Conservation (phyloP, 2,888 invertebrate genomes). For the Stramonita haemastoma region DNA sequence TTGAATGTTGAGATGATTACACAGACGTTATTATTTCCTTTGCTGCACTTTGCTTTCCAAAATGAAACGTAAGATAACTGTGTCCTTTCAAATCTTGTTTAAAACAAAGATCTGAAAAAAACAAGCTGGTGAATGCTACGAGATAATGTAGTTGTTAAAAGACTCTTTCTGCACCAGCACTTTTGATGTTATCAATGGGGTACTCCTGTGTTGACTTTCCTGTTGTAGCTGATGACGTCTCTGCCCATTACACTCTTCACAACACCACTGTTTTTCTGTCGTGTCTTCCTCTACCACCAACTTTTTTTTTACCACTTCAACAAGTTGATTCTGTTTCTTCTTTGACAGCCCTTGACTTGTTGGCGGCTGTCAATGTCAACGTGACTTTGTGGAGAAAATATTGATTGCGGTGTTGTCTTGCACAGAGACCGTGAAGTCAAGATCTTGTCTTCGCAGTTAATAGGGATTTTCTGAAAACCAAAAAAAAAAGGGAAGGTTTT, state of each 20-base stretch:
- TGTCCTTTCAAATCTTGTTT: no score
- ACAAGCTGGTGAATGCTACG: no score
- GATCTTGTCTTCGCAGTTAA: no score
- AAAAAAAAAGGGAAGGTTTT: neutral
- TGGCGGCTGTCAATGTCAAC: neutral
- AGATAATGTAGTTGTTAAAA: no score
- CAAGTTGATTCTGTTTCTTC: neutral
- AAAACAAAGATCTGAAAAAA: no score
- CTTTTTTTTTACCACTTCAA: neutral
- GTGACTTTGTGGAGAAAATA: conserved; percentile 2
- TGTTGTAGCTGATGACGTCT: neutral
- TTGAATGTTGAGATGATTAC: no score
- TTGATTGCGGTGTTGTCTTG: neutral
- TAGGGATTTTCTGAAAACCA: no score
- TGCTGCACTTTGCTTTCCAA: no score
- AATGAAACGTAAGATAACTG: no score
- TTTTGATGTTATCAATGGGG: neutral
- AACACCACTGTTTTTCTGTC: neutral
- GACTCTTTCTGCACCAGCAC: neutral
- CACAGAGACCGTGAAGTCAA: no score
- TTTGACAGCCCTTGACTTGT: neutral
- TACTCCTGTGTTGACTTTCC: neutral
- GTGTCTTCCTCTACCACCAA: neutral
- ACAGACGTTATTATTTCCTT: no score
- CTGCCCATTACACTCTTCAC: neutral